A percentile compares a stretch with the other conserved stretches of the same genome.
phyloP scores from a whole-genome alignment of 2,797 vertebrate species.

The Acrossocheilus fasciatus region DNA sequence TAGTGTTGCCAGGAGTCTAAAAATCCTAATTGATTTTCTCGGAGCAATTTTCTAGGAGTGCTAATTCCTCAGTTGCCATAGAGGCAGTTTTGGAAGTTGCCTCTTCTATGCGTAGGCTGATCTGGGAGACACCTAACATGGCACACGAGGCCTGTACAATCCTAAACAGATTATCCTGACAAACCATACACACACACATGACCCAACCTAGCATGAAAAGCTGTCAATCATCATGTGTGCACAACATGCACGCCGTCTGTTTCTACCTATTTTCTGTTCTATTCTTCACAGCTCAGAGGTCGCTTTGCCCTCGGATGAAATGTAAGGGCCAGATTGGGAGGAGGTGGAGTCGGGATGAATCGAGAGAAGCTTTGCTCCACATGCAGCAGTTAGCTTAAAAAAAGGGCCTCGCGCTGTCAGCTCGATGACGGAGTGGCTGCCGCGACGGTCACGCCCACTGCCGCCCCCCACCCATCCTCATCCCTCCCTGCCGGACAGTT shows the following conservation, averaged over 20 bases:
- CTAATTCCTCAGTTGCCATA: slow-evolving; percentile 70
- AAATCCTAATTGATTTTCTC: slow-evolving; percentile 54
- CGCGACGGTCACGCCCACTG: slow-evolving; percentile 15
- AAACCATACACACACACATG: slow-evolving; percentile 38
- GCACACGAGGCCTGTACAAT: slow-evolving; percentile 55
- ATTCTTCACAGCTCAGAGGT: slow-evolving; percentile 12
- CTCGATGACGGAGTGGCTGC: slow-evolving; percentile 28
- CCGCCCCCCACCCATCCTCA: slow-evolving; percentile 26
- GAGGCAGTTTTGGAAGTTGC: slow-evolving; percentile 64
- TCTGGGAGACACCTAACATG: slow-evolving; percentile 58
- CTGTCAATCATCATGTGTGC: slow-evolving; percentile 45
- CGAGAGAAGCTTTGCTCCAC: slow-evolving; percentile 6
- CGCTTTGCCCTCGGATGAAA: not conserved
- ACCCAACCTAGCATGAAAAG: slow-evolving; percentile 27
- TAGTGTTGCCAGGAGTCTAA: slow-evolving; percentile 28
- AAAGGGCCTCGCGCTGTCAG: slow-evolving; percentile 33
- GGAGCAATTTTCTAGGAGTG: slow-evolving; percentile 37
- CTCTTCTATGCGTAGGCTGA: slow-evolving; percentile 51
- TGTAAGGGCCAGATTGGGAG: slow-evolving; percentile 1
- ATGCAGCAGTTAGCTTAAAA: slow-evolving; percentile 37
- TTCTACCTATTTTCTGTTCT: slow-evolving; percentile 6
- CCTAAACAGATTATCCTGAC: slow-evolving; percentile 71
- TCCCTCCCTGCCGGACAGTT: slow-evolving; percentile 65
- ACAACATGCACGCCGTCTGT: not conserved
- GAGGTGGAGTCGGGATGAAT: slow-evolving; percentile 6